Conservation (phyloP, 2,888 invertebrate genomes). For the Mythimna ferrago region DNA sequence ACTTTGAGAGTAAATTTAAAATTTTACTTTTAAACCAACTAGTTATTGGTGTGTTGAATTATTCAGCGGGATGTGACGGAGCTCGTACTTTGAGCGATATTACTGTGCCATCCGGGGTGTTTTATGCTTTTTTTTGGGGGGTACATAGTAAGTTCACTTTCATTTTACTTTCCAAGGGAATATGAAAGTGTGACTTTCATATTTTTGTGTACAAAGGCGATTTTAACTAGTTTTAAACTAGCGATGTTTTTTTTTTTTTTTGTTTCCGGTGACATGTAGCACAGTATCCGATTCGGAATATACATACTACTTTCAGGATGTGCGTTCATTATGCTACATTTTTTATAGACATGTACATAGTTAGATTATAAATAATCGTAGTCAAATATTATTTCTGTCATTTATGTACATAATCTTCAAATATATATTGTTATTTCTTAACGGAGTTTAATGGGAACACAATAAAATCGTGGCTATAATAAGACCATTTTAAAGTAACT, state of each 20-base stretch:
- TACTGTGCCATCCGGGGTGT: slow-evolving; percentile 28
- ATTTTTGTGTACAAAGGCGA: background rate
- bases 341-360: no score
- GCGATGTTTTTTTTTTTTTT: background rate
- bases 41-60: slow-evolving; percentile 71
- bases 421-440: no score
- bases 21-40: slow-evolving; percentile 76
- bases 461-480: no score
- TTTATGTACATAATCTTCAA: no score
- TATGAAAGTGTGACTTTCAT: background rate
- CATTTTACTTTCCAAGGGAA: background rate
- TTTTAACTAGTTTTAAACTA: background rate
- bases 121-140: slow-evolving; percentile 5
- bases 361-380: no score
- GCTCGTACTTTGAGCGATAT: slow-evolving; percentile 50
- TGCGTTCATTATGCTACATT: no score
- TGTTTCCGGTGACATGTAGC: background rate
- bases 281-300: background rate
- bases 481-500: no score
- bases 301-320: no score
- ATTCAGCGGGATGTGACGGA: slow-evolving; percentile 60
- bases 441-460: no score
- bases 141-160: background rate
- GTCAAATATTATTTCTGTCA: no score
- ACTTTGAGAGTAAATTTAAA: slow-evolving; percentile 78